phyloP scores from a whole-genome alignment of 2,113 vertebrate genomes.

The Strigops habroptila region DNA sequence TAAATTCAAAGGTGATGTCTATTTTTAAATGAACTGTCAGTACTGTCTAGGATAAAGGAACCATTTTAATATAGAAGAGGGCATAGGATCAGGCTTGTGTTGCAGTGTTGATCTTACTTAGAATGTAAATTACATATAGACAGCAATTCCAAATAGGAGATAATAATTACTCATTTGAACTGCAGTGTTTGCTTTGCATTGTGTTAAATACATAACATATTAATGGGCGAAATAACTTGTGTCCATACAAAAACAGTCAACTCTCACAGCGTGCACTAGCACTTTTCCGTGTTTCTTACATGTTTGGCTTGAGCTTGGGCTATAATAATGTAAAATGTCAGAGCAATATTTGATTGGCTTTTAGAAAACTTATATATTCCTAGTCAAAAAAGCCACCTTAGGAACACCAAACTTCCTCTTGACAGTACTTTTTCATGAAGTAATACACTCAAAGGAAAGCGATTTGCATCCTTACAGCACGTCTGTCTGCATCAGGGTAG shows the following conservation, averaged over 20 bases:
- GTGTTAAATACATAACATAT: not conserved
- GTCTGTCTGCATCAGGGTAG: not conserved
- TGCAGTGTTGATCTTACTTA: not conserved
- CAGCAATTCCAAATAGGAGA: not conserved
- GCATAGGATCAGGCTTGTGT: not conserved
- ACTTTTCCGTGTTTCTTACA: not conserved
- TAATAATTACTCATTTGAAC: not conserved
- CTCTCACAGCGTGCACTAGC: not conserved
- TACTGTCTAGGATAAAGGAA: not conserved
- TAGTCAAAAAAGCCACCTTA: not conserved
- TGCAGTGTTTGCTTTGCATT: not conserved
- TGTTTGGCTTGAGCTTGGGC: not conserved
- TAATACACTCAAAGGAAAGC: not conserved
- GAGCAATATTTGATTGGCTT: not conserved
- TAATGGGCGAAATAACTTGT: not conserved
- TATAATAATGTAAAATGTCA: not conserved
- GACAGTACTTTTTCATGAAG: not conserved
- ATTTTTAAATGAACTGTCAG: not conserved
- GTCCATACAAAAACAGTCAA: not conserved
- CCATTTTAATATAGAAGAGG: not conserved
- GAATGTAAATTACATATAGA: not conserved
- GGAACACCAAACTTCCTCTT: not conserved
- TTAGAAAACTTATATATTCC: not conserved
- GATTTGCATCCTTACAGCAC: not conserved
- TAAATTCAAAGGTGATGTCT: not conserved